Evolutionary conservation across 2,797 vertebrate genomes (phyloP).

Genomic region (Halcyon smyrnensis): DNA sequence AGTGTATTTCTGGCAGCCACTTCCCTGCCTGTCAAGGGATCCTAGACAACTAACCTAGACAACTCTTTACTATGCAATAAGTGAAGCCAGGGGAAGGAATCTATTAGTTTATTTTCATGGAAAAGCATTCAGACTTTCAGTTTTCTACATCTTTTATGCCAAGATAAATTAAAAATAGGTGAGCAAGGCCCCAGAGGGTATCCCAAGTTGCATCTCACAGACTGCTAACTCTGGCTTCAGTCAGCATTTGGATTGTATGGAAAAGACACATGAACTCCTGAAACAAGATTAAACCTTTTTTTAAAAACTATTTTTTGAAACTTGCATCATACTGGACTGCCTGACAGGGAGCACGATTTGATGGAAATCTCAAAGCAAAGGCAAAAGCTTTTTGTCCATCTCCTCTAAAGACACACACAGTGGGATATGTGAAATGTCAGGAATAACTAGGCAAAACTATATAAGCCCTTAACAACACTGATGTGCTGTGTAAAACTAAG

Average conservation of each 20-base stretch:
- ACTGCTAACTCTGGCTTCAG: neutral
- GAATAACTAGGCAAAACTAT: constrained; percentile 70
- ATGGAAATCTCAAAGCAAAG: constrained; percentile 19
- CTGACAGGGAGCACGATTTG: constrained; percentile 5
- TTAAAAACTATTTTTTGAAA: neutral
- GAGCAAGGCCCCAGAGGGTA: neutral
- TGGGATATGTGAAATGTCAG: constrained; percentile 66
- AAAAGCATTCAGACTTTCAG: neutral
- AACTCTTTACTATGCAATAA: neutral
- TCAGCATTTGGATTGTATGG: neutral
- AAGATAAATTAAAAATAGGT: neutral
- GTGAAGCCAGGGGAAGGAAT: neutral
- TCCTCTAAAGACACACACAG: constrained; percentile 35
- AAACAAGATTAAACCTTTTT: neutral
- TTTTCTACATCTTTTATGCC: neutral
- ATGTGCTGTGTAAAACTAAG: constrained; percentile 15
- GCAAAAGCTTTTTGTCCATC: constrained; percentile 36
- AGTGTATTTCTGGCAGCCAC: neutral
- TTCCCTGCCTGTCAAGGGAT: neutral
- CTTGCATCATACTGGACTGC: neutral
- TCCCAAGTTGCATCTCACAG: neutral
- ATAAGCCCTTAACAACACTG: constrained; percentile 48
- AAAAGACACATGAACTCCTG: neutral
- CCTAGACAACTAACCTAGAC: neutral
- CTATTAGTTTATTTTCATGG: neutral